Evolutionary conservation across 2,113 vertebrate species (phyloP).

Genomic region (Ailuropoda melanoleuca): DNA sequence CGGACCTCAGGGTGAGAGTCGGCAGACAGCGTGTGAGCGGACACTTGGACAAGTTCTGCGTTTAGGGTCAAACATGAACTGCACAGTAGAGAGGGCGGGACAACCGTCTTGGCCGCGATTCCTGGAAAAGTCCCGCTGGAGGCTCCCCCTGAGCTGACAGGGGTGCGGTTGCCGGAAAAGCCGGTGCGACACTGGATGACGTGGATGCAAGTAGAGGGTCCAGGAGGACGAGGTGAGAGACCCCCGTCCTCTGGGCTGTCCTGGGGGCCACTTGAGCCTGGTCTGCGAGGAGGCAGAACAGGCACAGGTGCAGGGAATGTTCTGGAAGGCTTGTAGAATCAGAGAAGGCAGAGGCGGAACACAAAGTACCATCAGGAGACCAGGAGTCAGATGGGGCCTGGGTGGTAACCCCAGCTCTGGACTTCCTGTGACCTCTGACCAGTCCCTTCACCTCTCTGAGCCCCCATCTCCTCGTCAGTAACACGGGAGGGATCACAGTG

Average conservation of each 20-base stretch:
- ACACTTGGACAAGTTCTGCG: not conserved
- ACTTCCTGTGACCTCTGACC: not conserved
- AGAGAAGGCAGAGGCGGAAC: not conserved
- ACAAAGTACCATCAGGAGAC: not conserved
- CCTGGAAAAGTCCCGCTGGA: not conserved
- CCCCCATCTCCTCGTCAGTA: not conserved
- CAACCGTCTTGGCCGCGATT: not conserved
- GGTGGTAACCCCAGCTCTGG: not conserved
- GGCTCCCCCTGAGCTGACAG: rapidly evolving
- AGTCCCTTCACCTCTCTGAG: not conserved
- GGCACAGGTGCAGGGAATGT: not conserved
- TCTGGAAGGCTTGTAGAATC: not conserved
- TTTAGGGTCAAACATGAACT: not conserved
- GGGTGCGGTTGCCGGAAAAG: not conserved
- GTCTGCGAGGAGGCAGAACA: not conserved
- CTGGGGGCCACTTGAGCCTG: not conserved
- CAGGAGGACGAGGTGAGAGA: not conserved
- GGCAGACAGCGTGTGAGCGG: not conserved
- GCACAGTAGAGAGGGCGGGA: too few relatives aligned
- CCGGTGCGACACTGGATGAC: not conserved
- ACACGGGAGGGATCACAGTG: not conserved
- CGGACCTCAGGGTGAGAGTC: not conserved
- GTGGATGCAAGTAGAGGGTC: not conserved
- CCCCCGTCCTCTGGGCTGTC: not conserved
- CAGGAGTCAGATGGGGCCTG: rapidly evolving